phyloP scores from a whole-genome alignment of 2,888 invertebrate species.

The Napeogenes sylphis region DNA sequence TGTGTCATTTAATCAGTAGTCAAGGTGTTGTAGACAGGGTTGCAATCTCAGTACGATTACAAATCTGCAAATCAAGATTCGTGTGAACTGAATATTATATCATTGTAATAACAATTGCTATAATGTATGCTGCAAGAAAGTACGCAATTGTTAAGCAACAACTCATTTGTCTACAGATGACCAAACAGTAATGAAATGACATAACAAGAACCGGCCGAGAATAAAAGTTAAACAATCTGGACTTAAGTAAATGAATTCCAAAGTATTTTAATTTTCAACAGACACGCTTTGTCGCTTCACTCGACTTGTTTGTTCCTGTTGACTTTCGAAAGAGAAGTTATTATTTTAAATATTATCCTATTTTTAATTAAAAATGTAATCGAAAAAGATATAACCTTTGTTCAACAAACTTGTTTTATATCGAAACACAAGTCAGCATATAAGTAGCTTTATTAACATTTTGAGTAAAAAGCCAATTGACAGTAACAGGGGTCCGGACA shows the following conservation, averaged over 20 bases:
- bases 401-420: slow-evolving; percentile 1
- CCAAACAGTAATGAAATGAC: slow-evolving; percentile 18
- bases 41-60: not conserved
- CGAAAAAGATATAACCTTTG: not conserved
- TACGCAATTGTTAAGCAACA: slow-evolving; percentile 13
- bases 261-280: slow-evolving; percentile 50
- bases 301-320: slow-evolving; percentile 38
- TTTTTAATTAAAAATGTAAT: not conserved
- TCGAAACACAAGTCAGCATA: slow-evolving; percentile 19
- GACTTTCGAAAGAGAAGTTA: slow-evolving; percentile 6
- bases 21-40: not conserved
- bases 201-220: slow-evolving; percentile 27
- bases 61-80: slow-evolving; percentile 1
- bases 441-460: slow-evolving; percentile 27
- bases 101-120: not conserved
- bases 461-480: slow-evolving; percentile 28
- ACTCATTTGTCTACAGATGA: slow-evolving; percentile 8
- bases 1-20: not conserved
- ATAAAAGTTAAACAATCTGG: slow-evolving; percentile 40
- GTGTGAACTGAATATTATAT: slow-evolving; percentile 1
- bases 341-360: not conserved
- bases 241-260: slow-evolving; percentile 49
- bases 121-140: slow-evolving; percentile 9
- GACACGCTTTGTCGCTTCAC: slow-evolving; percentile 36
- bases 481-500: slow-evolving; percentile 42